Percentiles rank a stretch among this genome's conserved stretches.
phyloP scores from a whole-genome alignment of 2,888 invertebrate species.

The Ptilodon capucinus region DNA sequence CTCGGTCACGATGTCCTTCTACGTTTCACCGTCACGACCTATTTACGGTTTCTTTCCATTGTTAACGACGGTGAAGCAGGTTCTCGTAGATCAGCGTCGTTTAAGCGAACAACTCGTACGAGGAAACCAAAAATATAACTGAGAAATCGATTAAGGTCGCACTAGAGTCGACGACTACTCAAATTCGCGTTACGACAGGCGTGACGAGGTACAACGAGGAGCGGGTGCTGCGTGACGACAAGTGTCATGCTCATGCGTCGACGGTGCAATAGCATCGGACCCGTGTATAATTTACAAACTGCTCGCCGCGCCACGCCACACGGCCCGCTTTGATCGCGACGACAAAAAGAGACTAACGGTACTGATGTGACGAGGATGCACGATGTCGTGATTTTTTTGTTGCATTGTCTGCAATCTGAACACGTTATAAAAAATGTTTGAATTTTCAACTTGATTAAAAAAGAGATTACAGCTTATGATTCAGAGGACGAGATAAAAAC shows the following conservation, averaged over 20 bases:
- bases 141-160: constrained; percentile 58
- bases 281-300: constrained; percentile 62
- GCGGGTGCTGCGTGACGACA: constrained; percentile 48
- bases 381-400: constrained; percentile 39
- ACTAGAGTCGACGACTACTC: constrained; percentile 35
- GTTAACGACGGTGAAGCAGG: constrained; percentile 45
- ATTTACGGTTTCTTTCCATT: constrained; percentile 71
- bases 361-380: constrained; percentile 32
- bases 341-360: constrained; percentile 64
- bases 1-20: constrained; percentile 71
- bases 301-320: constrained; percentile 43
- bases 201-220: constrained; percentile 38
- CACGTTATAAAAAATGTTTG: constrained; percentile 8
- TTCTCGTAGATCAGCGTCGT: constrained; percentile 21
- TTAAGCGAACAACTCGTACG: constrained; percentile 29
- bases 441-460: constrained; percentile 9
- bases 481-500: not conserved
- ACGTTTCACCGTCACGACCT: constrained; percentile 69
- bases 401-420: constrained; percentile 22
- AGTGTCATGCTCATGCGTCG: constrained; percentile 42
- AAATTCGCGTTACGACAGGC: constrained; percentile 47
- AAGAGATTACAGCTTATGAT: constrained; percentile 4
- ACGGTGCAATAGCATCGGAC: constrained; percentile 38
- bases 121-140: constrained; percentile 27
- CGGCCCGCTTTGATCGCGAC: constrained; percentile 41